A percentile compares a stretch with the other conserved stretches of the same genome.
These are phyloP conservation scores for Conus ventricosus DNA, from an alignment of 1,140 invertebrate genomes.

Conservation along the genomic window DNA sequence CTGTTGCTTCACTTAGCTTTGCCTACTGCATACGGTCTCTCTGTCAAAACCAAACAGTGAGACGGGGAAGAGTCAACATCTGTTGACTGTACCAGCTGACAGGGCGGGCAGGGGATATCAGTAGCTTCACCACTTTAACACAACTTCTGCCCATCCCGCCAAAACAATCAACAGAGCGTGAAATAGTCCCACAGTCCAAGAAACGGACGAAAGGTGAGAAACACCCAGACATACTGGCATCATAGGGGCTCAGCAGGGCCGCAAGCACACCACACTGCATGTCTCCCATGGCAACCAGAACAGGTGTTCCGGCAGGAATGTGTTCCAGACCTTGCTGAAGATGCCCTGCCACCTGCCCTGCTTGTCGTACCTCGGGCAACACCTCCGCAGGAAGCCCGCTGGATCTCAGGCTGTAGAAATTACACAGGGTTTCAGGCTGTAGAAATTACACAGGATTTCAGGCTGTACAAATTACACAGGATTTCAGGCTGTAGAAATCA, in stretches of 20 bases:
- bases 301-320: slow-evolving; percentile 84
- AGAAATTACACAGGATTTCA: slow-evolving; percentile 58
- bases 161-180: too few species aligned
- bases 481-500: neutral
- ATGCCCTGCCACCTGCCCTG: slow-evolving; percentile 82
- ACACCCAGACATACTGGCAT: slow-evolving; percentile 76
- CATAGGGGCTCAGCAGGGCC: slow-evolving; percentile 79
- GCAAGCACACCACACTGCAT: slow-evolving; percentile 89
- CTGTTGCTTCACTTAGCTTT: too few species aligned
- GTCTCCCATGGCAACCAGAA: slow-evolving; percentile 86
- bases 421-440: slow-evolving; percentile 62
- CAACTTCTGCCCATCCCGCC: too few species aligned
- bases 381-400: slow-evolving; percentile 83
- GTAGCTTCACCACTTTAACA: too few species aligned
- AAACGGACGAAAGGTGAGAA: too few species aligned
- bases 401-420: slow-evolving; percentile 56
- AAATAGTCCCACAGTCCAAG: too few species aligned
- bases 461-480: slow-evolving; percentile 43
- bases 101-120: too few species aligned
- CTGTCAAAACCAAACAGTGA: too few species aligned
- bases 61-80: too few species aligned
- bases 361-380: slow-evolving; percentile 82
- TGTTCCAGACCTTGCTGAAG: slow-evolving; percentile 83
- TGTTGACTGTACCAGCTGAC: too few species aligned
- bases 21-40: too few species aligned